phyloP scores from a whole-genome alignment of 2,888 invertebrate genomes.

The Junonia oenone region DNA sequence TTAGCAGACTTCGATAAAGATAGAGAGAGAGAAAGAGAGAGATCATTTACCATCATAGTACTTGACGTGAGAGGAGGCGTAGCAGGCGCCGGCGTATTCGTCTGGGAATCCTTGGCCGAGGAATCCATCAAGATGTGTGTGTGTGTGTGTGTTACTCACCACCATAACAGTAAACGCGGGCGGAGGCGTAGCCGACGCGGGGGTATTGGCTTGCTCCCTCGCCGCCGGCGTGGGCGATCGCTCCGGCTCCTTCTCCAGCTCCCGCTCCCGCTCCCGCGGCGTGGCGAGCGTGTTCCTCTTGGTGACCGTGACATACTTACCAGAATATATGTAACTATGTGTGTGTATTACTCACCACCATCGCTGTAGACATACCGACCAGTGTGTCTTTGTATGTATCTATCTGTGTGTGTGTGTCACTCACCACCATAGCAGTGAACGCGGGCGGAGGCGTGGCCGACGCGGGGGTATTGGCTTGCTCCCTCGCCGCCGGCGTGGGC shows the following conservation, averaged over 20 bases:
- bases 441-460: constrained; percentile 59
- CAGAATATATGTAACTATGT: too few species aligned
- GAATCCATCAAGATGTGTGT: background rate
- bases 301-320: constrained; percentile 85
- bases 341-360: too few species aligned
- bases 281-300: constrained; percentile 88
- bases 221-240: constrained; percentile 36
- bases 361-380: too few species aligned
- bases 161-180: too few species aligned
- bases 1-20: too few species aligned
- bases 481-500: constrained; percentile 36
- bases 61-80: too few species aligned
- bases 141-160: background rate
- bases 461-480: constrained; percentile 49
- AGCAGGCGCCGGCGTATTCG: too few species aligned
- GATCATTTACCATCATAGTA: too few species aligned
- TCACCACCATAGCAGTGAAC: constrained; percentile 49
- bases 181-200: too few species aligned
- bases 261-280: constrained; percentile 78
- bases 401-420: constrained; percentile 25
- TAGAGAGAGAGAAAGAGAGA: too few species aligned
- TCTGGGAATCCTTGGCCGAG: too few species aligned
- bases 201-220: too few species aligned
- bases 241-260: constrained; percentile 82
- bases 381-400: background rate